Percentiles rank a stretch among this genome's conserved stretches.
Evolutionary conservation across 2,888 invertebrate genomes (phyloP).

Genomic region (Clitarchus hookeri): DNA sequence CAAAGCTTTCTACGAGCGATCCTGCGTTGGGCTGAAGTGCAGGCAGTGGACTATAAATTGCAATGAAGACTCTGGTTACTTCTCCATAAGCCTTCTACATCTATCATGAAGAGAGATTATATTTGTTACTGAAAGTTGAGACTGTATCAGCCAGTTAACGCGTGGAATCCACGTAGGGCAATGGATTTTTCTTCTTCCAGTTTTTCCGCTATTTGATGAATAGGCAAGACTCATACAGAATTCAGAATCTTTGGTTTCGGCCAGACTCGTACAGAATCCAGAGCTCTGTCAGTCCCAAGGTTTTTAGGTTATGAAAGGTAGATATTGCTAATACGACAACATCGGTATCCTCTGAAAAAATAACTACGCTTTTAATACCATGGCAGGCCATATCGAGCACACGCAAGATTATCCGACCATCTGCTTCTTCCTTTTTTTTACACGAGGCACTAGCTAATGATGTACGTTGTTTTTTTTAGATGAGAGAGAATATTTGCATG

Average conservation of each 20-base stretch:
- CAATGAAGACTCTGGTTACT: neutral
- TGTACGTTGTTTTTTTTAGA: neutral
- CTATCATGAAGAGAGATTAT: conserved; percentile 21
- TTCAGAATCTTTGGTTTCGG: conserved; percentile 19
- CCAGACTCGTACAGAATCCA: conserved; percentile 24
- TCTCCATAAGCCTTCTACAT: conserved; percentile 20
- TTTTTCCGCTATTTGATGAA: conserved; percentile 28
- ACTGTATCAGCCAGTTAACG: conserved; percentile 30
- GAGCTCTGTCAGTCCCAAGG: conserved; percentile 20
- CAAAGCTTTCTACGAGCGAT: neutral
- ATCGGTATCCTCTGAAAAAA: neutral
- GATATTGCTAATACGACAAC: neutral
- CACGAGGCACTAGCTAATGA: neutral
- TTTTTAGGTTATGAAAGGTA: neutral
- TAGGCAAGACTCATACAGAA: conserved; percentile 19
- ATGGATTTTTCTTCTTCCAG: conserved; percentile 19
- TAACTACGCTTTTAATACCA: neutral
- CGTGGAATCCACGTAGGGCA: conserved; percentile 29
- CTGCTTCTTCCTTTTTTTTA: conserved; percentile 23
- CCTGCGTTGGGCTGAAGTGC: neutral
- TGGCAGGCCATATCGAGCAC: conserved; percentile 12
- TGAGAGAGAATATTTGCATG: neutral
- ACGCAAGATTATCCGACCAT: conserved; percentile 27
- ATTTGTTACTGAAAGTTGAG: conserved; percentile 26
- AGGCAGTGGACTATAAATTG: conserved; percentile 12